Base-by-base conservation (phyloP, 2,888 invertebrate genomes). In the Agrypnus murinus region DNA sequence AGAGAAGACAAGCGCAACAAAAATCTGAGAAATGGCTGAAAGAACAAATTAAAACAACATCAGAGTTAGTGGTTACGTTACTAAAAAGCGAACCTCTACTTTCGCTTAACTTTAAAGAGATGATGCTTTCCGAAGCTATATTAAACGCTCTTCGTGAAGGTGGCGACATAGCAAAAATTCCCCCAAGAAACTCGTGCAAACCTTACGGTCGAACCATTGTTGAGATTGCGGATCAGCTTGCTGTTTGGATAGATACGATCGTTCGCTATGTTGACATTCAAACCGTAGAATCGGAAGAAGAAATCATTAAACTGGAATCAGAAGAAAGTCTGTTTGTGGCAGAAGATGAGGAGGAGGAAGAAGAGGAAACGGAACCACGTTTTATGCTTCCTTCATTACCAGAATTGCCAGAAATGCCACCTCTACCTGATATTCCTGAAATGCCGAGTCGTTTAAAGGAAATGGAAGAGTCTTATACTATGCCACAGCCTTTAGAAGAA, bases 221-320 rank as follows among this genome's bases (percentile, higher is more conserved):
- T 17, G 81, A 82, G 71, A 77, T 80, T 12, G 72, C 77, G 12
- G 82, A 83, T 68, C 83, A 84, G 74, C 15, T 82, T 9, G 78
- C 83, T 0, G 75, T 82, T 6, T 84, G 84, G 83, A 77, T 83
- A 58, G 83, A 84, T 64, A 77, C 79, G 0, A 66, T 82, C 25
- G 79, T 78, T 6, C 77, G 77, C 65, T 81, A 80, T 50, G 80
- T 82, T 1, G 83, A 83, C 46, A 75, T 79, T 1, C 82, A 83
- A 67, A 81, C 79, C 10, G 74, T 81, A 5, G 80, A 81, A 62
- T 79, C 80, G 1, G 80, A 79, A 5, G 81, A 79, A 63, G 81
- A n/a, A n/a, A n/a, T n/a, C n/a, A n/a, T n/a, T n/a, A n/a, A n/a
- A n/a, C n/a, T n/a, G n/a, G n/a, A n/a, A n/a, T n/a, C n/a, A n/a